These are phyloP conservation scores for Rhagium mordax DNA, from an alignment of 2,888 invertebrate species.

Conservation along the genomic window DNA sequence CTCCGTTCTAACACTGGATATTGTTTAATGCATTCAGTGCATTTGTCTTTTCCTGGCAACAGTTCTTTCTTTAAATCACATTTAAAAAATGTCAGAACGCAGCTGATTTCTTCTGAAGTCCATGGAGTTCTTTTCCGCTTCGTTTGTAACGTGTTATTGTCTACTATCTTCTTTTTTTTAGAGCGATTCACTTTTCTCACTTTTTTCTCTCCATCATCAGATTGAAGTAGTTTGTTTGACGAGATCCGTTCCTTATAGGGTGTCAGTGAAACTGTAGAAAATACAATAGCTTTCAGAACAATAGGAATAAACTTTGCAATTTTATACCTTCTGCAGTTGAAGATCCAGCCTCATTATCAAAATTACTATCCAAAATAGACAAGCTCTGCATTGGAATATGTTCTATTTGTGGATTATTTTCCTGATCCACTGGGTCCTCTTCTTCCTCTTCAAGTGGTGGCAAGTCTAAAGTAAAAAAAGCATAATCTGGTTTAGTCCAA, in stretches of 20 bases:
- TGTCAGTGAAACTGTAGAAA: too few relatives aligned
- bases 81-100: neutral
- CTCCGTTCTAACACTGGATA: neutral
- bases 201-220: too few relatives aligned
- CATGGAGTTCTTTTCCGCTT: neutral
- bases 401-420: neutral
- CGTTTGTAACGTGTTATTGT: too few relatives aligned
- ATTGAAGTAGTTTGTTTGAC: too few relatives aligned
- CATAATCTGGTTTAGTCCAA: neutral
- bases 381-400: neutral
- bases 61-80: neutral
- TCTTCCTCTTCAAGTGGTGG: neutral
- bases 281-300: too few relatives aligned
- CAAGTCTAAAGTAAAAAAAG: neutral
- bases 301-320: neutral
- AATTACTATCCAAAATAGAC: neutral
- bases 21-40: neutral
- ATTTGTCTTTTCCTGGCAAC: neutral
- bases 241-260: too few relatives aligned
- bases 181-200: too few relatives aligned
- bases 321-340: neutral
- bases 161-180: too few relatives aligned
- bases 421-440: neutral
- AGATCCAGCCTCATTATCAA: neutral
- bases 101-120: neutral